A percentile compares a stretch with the other conserved stretches of the same genome.
Evolutionary conservation across 2,888 invertebrate species (phyloP).

Genomic region (Fabriciana adippe): DNA sequence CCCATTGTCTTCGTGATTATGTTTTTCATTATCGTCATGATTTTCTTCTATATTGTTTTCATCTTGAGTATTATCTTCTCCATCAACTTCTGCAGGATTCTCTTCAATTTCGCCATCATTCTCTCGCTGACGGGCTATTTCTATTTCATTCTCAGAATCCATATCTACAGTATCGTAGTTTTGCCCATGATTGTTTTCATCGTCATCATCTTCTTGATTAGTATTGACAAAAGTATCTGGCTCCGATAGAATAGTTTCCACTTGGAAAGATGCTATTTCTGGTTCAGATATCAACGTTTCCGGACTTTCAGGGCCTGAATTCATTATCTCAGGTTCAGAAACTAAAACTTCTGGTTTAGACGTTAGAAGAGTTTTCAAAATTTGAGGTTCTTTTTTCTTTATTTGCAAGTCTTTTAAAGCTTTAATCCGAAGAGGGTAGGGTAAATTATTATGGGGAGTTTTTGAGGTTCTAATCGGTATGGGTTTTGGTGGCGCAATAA

Average conservation of each 20-base stretch:
- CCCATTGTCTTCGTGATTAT: constrained; percentile 52
- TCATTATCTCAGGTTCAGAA: constrained; percentile 75
- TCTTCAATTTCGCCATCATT: constrained; percentile 52
- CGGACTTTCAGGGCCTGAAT: constrained; percentile 78
- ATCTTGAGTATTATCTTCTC: constrained; percentile 47
- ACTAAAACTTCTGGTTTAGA: constrained; percentile 74
- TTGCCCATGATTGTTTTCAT: constrained; percentile 62
- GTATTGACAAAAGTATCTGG: constrained; percentile 66
- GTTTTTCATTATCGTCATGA: constrained; percentile 46
- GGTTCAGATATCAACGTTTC: constrained; percentile 79
- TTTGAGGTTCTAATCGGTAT: constrained; percentile 66
- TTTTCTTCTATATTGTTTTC: constrained; percentile 52
- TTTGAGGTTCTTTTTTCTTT: constrained; percentile 77
- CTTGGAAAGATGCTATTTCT: constrained; percentile 78
- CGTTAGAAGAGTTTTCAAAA: constrained; percentile 76
- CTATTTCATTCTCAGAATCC: constrained; percentile 78
- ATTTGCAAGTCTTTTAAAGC: constrained; percentile 79
- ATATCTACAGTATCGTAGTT: constrained; percentile 76
- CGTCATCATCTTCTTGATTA: constrained; percentile 50
- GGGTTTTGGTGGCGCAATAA: constrained; percentile 64
- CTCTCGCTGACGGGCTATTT: constrained; percentile 69
- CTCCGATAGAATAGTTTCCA: constrained; percentile 75
- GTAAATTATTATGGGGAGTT: constrained; percentile 64
- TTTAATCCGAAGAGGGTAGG: constrained; percentile 76
- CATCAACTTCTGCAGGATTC: constrained; percentile 50